A percentile compares a stretch with the other conserved stretches of the same genome.
Conservation (phyloP, 2,888 invertebrate genomes). For the Leptogaster cylindrica region DNA sequence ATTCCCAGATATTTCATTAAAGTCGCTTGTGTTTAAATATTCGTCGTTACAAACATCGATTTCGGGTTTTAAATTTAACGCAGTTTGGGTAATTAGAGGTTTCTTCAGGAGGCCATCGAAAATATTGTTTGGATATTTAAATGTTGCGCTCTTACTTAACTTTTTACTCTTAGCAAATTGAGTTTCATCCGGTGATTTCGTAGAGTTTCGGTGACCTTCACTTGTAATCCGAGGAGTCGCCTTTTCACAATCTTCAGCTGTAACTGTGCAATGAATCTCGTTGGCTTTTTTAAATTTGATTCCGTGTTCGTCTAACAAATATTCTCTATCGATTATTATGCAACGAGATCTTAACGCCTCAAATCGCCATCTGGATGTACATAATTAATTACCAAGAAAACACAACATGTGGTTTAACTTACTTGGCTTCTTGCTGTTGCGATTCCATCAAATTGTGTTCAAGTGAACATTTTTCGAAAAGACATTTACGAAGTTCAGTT, state of each 20-base stretch:
- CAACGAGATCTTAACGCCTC: conserved; percentile 59
- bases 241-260: conserved; percentile 51
- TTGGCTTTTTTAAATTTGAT: conserved; percentile 55
- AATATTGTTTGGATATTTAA: too few species aligned
- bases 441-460: conserved; percentile 57
- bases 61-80: too few species aligned
- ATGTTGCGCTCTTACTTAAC: too few species aligned
- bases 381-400: not conserved
- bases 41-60: too few species aligned
- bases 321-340: conserved; percentile 58
- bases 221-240: conserved; percentile 53
- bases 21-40: too few species aligned
- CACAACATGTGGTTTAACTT: conserved; percentile 3
- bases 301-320: conserved; percentile 55
- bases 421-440: conserved; percentile 59
- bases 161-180: too few species aligned
- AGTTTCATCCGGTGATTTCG: too few species aligned
- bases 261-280: conserved; percentile 53
- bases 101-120: too few species aligned
- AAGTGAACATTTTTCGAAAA: conserved; percentile 57
- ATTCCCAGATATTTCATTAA: too few species aligned
- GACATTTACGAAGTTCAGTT: conserved; percentile 55
- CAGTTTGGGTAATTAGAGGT: too few species aligned
- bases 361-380: conserved; percentile 57
- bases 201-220: too few species aligned